phyloP scores from a whole-genome alignment of 2,113 vertebrate genomes.

The Parus major region DNA sequence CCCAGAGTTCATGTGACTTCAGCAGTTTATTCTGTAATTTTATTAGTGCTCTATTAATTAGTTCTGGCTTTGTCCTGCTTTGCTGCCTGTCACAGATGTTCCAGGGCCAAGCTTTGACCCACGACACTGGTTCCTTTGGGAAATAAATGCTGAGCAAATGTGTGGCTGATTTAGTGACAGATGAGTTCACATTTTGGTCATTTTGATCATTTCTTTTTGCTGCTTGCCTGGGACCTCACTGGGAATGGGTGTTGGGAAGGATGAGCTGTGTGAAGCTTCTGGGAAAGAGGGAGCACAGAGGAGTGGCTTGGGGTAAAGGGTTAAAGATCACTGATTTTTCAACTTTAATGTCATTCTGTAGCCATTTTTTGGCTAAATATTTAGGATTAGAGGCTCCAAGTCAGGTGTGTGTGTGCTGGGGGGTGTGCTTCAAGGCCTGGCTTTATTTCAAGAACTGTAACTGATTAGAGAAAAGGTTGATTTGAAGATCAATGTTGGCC shows the following conservation, averaged over 20 bases:
- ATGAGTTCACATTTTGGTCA: not conserved
- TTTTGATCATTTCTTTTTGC: not conserved
- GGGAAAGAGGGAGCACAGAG: not conserved
- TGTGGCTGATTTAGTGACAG: not conserved
- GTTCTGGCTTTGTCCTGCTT: not conserved
- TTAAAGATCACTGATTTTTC: not conserved
- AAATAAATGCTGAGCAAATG: not conserved
- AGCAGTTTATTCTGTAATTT: not conserved
- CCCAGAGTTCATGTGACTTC: not conserved
- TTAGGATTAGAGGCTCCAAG: not conserved
- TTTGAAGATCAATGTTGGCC: not conserved
- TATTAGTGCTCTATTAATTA: not conserved
- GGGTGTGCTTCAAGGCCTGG: not conserved
- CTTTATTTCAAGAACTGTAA: not conserved
- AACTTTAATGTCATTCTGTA: not conserved
- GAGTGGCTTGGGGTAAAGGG: not conserved
- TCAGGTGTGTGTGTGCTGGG: rapidly evolving
- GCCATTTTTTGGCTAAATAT: not conserved
- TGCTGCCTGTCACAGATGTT: not conserved
- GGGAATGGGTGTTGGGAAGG: not conserved
- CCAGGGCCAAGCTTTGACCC: not conserved
- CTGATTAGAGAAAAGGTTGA: rapidly evolving
- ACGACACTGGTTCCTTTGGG: rapidly evolving
- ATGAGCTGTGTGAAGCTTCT: not conserved
- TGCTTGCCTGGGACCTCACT: not conserved